These are phyloP conservation scores for Drosophila colorata DNA, from an alignment of 2,888 invertebrate genomes.

Conservation along the genomic window DNA sequence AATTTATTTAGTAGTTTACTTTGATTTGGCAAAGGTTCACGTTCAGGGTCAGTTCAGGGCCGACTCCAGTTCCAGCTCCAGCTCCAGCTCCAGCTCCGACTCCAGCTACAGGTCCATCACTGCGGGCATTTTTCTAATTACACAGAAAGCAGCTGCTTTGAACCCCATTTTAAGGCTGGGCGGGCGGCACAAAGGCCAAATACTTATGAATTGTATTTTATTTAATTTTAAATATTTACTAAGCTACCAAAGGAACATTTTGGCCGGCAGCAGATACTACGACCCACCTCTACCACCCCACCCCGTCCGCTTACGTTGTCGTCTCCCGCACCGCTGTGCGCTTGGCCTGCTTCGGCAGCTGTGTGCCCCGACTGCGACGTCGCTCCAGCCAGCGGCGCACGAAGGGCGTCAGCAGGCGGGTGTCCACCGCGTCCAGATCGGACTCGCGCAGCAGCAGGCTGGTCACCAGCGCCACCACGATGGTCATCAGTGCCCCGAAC, in stretches of 20 bases:
- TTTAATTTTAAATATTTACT: constrained; percentile 69
- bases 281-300: background rate
- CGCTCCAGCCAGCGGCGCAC: constrained; percentile 87
- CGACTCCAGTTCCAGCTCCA: constrained; percentile 3
- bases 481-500: constrained; percentile 87
- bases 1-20: constrained; percentile 53
- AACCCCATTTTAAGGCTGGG: constrained; percentile 56
- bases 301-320: constrained; percentile 43
- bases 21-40: constrained; percentile 56
- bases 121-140: constrained; percentile 76
- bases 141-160: constrained; percentile 58
- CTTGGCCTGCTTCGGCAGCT: constrained; percentile 37
- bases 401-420: constrained; percentile 89
- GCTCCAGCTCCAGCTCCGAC: constrained; percentile 6
- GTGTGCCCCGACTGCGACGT: constrained; percentile 45
- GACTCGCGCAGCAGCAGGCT: constrained; percentile 86
- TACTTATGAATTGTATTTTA: constrained; percentile 68
- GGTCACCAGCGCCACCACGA: constrained; percentile 86
- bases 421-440: constrained; percentile 87
- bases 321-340: constrained; percentile 58
- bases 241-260: constrained; percentile 70
- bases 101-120: constrained; percentile 36
- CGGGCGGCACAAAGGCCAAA: constrained; percentile 26
- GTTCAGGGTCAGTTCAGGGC: constrained; percentile 12
- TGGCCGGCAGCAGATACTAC: constrained; percentile 27